These are phyloP conservation scores for Petrolisthes cinctipes DNA, from an alignment of 2,888 invertebrate genomes.

Conservation along the genomic window DNA sequence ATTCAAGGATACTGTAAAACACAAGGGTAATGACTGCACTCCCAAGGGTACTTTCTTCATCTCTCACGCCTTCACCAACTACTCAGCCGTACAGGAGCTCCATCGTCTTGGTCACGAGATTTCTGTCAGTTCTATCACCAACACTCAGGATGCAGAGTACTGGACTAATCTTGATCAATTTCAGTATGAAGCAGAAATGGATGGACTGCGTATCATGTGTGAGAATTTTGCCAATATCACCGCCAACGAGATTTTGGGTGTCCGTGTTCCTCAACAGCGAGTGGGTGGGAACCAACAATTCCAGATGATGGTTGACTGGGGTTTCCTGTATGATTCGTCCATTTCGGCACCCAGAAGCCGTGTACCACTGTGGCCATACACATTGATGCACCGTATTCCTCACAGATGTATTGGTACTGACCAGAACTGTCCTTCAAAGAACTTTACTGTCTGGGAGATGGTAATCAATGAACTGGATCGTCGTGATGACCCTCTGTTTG, in stretches of 20 bases:
- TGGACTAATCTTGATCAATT: constrained; percentile 74
- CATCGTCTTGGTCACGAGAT: constrained; percentile 91
- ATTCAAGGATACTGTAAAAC: constrained; percentile 73
- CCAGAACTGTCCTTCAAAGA: constrained; percentile 89
- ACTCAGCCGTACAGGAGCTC: constrained; percentile 90
- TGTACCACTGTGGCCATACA: constrained; percentile 93
- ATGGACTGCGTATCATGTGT: constrained; percentile 91
- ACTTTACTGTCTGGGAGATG: constrained; percentile 79
- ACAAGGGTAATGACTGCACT: constrained; percentile 83
- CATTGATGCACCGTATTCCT: constrained; percentile 90
- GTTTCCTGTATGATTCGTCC: constrained; percentile 93
- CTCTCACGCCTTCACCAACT: constrained; percentile 90
- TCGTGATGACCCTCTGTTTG: constrained; percentile 68
- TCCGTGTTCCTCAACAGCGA: constrained; percentile 70
- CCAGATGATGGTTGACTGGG: constrained; percentile 90
- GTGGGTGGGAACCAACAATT: constrained; percentile 71
- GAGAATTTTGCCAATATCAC: constrained; percentile 85
- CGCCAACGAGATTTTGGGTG: constrained; percentile 84
- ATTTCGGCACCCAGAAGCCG: constrained; percentile 85
- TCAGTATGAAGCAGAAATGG: constrained; percentile 94
- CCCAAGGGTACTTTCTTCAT: constrained; percentile 93
- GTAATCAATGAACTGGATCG: constrained; percentile 69
- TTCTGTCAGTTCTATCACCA: constrained; percentile 75
- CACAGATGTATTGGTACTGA: constrained; percentile 86
- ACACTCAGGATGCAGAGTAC: constrained; percentile 68